Evolutionary conservation across 1,140 invertebrate genomes (phyloP).

Genomic region (Scaptomyza montana): DNA sequence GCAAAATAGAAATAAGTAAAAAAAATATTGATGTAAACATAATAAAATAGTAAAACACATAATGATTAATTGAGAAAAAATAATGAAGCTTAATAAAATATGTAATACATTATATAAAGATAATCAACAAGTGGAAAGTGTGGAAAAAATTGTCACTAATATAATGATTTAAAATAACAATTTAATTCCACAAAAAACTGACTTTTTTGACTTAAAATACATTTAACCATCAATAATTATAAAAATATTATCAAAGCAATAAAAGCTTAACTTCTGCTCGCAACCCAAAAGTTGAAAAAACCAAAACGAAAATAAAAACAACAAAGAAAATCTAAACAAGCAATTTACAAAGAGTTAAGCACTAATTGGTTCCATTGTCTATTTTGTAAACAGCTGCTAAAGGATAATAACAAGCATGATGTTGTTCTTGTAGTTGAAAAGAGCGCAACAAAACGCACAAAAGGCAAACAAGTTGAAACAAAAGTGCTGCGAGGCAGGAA

Average conservation of each 20-base stretch:
- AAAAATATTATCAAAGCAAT: not conserved
- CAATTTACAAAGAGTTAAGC: conserved; percentile 10
- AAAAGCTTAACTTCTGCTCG: not conserved
- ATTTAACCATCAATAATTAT: no score
- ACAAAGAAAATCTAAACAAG: not conserved
- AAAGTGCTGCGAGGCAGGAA: conserved; percentile 21
- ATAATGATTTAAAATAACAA: no score
- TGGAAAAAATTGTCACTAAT: not conserved
- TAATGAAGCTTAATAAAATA: not conserved
- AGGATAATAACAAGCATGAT: conserved; percentile 38
- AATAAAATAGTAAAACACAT: no score
- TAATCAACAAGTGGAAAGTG: not conserved
- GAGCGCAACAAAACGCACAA: conserved; percentile 11
- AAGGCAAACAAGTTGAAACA: conserved; percentile 25
- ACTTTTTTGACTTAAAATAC: no score
- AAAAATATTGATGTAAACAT: no score
- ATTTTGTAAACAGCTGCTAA: conserved; percentile 33
- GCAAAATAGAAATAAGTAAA: no score
- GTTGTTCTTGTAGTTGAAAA: conserved; percentile 26
- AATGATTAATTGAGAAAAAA: not conserved
- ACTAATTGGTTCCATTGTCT: conserved; percentile 36
- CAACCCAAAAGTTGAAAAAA: not conserved
- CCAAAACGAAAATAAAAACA: not conserved
- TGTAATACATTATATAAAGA: no score
- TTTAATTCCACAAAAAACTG: no score